Evolutionary conservation across 2,113 vertebrate species (phyloP).

Genomic region (Oncorhynchus mykiss): DNA sequence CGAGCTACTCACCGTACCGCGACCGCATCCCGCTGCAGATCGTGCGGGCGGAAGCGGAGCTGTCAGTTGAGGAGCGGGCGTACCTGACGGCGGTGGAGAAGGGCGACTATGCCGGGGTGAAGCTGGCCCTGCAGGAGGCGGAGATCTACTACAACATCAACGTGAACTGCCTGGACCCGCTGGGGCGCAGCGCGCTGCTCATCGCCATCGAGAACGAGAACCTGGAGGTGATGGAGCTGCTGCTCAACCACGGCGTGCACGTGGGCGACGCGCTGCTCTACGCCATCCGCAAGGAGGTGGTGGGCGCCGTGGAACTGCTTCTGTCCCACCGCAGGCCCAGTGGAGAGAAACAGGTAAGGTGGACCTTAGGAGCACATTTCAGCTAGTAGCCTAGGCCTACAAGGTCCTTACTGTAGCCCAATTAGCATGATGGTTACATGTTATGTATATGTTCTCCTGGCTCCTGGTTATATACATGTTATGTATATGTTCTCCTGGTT

Average conservation of each 20-base stretch:
- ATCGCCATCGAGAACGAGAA: constrained; percentile 99
- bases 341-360: constrained; percentile 83
- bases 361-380: not conserved
- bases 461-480: too few species aligned
- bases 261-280: constrained; percentile 94
- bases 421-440: too few species aligned
- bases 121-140: constrained; percentile 90
- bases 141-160: constrained; percentile 99
- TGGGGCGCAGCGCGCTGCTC: constrained; percentile 93
- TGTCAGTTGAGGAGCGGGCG: constrained; percentile 89
- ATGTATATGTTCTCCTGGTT: too few species aligned
- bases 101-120: constrained; percentile 93
- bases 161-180: constrained; percentile 95
- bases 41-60: constrained; percentile 92
- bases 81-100: constrained; percentile 96
- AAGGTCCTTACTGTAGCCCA: too few species aligned
- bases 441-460: too few species aligned
- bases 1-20: constrained; percentile 92
- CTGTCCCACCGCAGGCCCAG: constrained; percentile 88
- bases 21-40: constrained; percentile 96
- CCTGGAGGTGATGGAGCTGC: constrained; percentile 96
- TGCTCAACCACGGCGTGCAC: constrained; percentile 88
- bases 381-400: not conserved
- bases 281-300: constrained; percentile 96
- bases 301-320: constrained; percentile 95